A percentile compares a stretch with the other conserved stretches of the same genome.
These are phyloP conservation scores for Acanthurus leucopareius DNA, from an alignment of 2,797 vertebrate genomes.

Conservation along the genomic window DNA sequence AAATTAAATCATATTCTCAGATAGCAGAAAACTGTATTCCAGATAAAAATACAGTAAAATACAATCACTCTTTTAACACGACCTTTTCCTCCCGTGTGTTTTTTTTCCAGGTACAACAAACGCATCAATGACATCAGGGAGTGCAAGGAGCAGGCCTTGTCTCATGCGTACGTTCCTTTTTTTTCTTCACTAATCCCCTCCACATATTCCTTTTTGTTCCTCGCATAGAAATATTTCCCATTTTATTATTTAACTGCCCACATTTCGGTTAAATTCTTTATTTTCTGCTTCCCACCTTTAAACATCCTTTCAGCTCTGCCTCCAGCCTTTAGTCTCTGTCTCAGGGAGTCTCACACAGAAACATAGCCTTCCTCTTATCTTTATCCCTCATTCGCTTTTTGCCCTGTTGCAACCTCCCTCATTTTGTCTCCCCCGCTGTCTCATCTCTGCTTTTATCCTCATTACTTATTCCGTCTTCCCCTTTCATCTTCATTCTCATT, in stretches of 20 bases:
- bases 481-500: conserved; percentile 67
- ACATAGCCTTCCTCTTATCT: conserved; percentile 26
- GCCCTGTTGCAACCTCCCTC: conserved; percentile 16
- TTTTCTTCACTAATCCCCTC: conserved; percentile 1
- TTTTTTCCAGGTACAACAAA: conserved; percentile 93
- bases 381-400: conserved; percentile 26
- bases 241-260: conserved; percentile 7
- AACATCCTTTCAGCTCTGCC: conserved; percentile 18
- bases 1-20: neutral
- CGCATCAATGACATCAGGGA: conserved; percentile 98
- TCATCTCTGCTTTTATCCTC: conserved; percentile 60
- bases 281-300: conserved; percentile 21
- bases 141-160: conserved; percentile 96
- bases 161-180: conserved; percentile 92
- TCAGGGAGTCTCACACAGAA: conserved; percentile 42
- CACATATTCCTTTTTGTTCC: conserved; percentile 3
- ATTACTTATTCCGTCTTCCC: conserved; percentile 60
- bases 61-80: neutral
- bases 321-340: conserved; percentile 8
- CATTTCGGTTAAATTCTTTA: conserved; percentile 17
- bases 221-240: conserved; percentile 1
- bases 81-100: neutral
- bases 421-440: conserved; percentile 28
- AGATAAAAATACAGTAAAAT: neutral
- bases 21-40: neutral